phyloP scores from a whole-genome alignment of 2,797 vertebrate genomes.

The Smutsia gigantea region DNA sequence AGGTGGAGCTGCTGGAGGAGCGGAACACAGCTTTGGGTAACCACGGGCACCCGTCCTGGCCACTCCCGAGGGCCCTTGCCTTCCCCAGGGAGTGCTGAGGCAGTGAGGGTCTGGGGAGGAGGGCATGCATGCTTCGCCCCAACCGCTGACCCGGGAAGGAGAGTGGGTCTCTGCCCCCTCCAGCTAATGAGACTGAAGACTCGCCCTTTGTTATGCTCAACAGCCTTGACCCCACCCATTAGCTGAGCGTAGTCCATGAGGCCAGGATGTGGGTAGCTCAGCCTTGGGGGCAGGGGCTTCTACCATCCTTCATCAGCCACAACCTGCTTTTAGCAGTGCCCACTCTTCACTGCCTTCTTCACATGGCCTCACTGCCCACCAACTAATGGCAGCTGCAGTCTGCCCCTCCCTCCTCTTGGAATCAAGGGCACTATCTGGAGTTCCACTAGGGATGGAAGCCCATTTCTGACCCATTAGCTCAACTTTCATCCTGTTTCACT shows the following conservation, averaged over 20 bases:
- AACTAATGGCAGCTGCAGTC: not conserved
- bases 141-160: not conserved
- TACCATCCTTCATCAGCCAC: not conserved
- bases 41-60: not conserved
- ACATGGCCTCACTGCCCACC: not conserved
- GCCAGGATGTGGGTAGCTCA: accelerated
- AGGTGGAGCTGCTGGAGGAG: conserved; percentile 97
- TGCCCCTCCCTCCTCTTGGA: not conserved
- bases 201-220: not conserved
- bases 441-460: accelerated
- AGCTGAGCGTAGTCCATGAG: not conserved
- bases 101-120: accelerated
- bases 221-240: not conserved
- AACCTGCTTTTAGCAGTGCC: not conserved
- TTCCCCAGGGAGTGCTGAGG: not conserved
- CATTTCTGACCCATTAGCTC: not conserved
- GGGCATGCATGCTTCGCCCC: not conserved
- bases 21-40: conserved; percentile 96
- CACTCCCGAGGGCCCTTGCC: accelerated
- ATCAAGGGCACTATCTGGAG: not conserved
- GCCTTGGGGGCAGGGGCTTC: accelerated
- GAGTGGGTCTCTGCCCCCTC: not conserved
- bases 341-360: not conserved
- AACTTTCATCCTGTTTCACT: not conserved
- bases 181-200: not conserved